Percentiles rank a stretch among this genome's conserved stretches.
phyloP scores from a whole-genome alignment of 2,797 vertebrate genomes.

The Setipinna tenuifilis region DNA sequence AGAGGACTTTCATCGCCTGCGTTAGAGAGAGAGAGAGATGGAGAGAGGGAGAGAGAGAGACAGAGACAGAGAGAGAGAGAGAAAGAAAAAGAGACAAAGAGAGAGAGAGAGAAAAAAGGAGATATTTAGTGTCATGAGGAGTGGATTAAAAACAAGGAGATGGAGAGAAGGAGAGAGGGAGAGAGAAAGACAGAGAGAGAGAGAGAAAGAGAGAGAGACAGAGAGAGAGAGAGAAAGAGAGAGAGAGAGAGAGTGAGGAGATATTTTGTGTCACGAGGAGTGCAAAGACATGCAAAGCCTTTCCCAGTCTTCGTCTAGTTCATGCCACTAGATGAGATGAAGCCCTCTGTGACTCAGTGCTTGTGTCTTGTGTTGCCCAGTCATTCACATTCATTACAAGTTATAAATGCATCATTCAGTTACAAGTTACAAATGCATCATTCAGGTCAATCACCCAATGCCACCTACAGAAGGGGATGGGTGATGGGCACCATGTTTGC shows the following conservation, averaged over 20 bases:
- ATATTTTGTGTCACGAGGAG: constrained; percentile 37
- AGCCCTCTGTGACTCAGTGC: not conserved
- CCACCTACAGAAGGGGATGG: too few species aligned
- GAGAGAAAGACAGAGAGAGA: constrained; percentile 21
- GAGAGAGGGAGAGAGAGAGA: not conserved
- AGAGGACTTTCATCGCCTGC: constrained; percentile 98
- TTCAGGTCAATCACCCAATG: too few species aligned
- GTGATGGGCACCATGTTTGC: too few species aligned
- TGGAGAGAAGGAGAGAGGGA: constrained; percentile 4
- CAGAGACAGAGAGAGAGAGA: constrained; percentile 35
- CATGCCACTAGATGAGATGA: not conserved
- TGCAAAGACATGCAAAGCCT: constrained; percentile 27
- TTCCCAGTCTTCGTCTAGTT: not conserved
- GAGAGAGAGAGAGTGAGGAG: not conserved
- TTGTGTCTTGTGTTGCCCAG: too few species aligned
- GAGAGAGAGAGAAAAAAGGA: constrained; percentile 21
- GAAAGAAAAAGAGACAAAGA: constrained; percentile 45
- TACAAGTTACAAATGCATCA: too few species aligned
- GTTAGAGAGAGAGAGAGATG: constrained; percentile 38
- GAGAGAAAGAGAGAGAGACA: constrained; percentile 18
- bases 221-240: constrained; percentile 21
- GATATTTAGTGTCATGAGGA: constrained; percentile 38
- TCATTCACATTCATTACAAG: too few species aligned
- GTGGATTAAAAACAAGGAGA: not conserved
- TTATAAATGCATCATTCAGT: too few species aligned